phyloP scores from a whole-genome alignment of 2,113 vertebrate genomes.

The Choloepus hoffmanni region DNA sequence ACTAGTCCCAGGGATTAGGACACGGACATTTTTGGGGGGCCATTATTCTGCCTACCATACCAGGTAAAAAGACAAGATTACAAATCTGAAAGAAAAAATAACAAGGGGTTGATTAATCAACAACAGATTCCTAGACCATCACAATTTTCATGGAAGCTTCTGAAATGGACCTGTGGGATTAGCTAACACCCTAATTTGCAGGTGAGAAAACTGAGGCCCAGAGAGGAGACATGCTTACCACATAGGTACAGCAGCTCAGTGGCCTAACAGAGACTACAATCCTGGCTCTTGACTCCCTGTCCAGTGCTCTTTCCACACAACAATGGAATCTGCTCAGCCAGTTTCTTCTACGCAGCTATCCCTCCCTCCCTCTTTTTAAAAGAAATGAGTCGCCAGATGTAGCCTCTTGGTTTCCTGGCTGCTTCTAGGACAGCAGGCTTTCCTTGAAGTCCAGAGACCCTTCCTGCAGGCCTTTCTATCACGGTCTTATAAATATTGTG shows the following conservation, averaged over 20 bases:
- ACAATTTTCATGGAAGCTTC: background rate
- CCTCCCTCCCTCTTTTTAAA: constrained; percentile 17
- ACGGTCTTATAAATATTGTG: background rate
- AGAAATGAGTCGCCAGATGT: background rate
- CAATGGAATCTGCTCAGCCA: background rate
- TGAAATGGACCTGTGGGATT: background rate
- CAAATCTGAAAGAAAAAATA: background rate
- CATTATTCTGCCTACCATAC: background rate
- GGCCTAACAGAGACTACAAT: background rate
- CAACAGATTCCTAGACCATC: background rate
- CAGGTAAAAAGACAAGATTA: background rate
- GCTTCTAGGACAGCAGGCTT: constrained; percentile 49
- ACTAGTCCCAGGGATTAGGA: background rate
- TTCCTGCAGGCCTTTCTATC: background rate
- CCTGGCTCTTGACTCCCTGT: background rate
- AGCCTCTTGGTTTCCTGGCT: constrained; percentile 31
- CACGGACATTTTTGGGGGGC: background rate
- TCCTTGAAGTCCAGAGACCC: constrained; percentile 48
- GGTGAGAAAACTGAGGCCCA: background rate
- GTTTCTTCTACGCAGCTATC: background rate
- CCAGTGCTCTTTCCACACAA: background rate
- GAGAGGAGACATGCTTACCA: background rate
- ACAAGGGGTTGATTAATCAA: background rate
- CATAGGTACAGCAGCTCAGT: fast-evolving
- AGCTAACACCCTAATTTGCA: background rate